Base-by-base conservation (phyloP, 2,113 vertebrate genomes). In the Pionites leucogaster region DNA sequence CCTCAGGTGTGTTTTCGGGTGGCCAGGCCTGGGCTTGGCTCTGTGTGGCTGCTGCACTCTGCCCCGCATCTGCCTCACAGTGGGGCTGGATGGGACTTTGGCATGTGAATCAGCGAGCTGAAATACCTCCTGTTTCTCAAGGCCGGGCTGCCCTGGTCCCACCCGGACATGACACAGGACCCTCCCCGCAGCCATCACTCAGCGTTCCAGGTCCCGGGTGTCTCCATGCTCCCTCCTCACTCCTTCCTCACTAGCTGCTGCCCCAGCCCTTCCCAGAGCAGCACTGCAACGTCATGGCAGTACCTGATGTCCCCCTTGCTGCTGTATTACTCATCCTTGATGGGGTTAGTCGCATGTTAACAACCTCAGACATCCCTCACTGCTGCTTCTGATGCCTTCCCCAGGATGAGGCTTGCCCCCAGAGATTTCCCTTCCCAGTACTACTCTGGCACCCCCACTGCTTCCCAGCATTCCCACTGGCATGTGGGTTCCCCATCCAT, bases 1-100 rank as follows among this genome's bases (percentile, higher is more conserved):
- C 9, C n/a, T 76, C 0, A 0, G 27, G 18, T 41, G 7, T 50
- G 33, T 55, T 80, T 76, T 68, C 1, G 2, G 52, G 35, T 41
- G 20, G 24, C 33, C 10, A 7, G 22, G 10, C 1, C 0, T 72
- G 28, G 27, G 17, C 23, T 84, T 69, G 44, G 35, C 55, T 82
- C 37, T 62, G 74, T 1, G 1, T n/a, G 74, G 49, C 13, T 0
- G 0, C 69, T 1, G 1, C 55, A 70, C 65, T 70, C 41, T 82
- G 41, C 65, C 20, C 55, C 1, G 1, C 3, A 3, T 49, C 62
- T 59, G 75, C 24, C 10, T 33, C 5, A 3, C 2, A 1, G n/a
- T 0, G 1, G 41, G 52, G 28, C 62, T 3, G 1, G 37, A 37
- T 1, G 57, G 80, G 70, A 59, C 39, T 46, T 41, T 9, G 55